A percentile compares a stretch with the other conserved stretches of the same genome.
These are phyloP conservation scores for Sebastiscus tertius DNA, from an alignment of 2,797 vertebrate genomes.

Conservation along the genomic window DNA sequence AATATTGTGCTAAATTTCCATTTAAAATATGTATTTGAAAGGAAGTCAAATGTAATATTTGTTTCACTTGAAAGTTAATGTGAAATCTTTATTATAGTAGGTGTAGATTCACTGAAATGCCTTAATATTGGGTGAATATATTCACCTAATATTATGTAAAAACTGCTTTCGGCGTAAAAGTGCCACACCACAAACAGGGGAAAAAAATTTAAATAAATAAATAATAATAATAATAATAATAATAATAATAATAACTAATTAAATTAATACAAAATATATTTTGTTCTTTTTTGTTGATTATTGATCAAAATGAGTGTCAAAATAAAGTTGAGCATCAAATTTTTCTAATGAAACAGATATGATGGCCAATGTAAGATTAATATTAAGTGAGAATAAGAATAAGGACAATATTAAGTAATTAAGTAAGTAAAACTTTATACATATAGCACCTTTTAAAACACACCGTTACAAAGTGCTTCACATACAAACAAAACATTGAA, in stretches of 20 bases:
- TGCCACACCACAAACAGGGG: not conserved
- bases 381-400: not conserved
- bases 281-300: not conserved
- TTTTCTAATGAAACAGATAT: not conserved
- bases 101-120: not conserved
- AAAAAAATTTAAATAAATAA: no score
- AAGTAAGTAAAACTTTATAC: no score
- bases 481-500: no score
- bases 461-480: no score
- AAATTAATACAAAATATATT: no score
- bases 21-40: not conserved
- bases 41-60: not conserved
- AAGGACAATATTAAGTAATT: not conserved
- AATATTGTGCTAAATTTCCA: not conserved
- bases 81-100: not conserved
- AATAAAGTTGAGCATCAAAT: not conserved
- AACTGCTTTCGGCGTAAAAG: not conserved
- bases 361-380: not conserved
- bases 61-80: not conserved
- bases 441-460: no score
- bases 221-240: no score
- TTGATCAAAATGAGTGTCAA: not conserved
- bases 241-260: no score
- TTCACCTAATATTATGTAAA: not conserved
- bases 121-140: no score